A percentile compares a stretch with the other conserved stretches of the same genome.
Conservation (phyloP, 1,140 invertebrate species). For the Lordiphosa mommai region DNA sequence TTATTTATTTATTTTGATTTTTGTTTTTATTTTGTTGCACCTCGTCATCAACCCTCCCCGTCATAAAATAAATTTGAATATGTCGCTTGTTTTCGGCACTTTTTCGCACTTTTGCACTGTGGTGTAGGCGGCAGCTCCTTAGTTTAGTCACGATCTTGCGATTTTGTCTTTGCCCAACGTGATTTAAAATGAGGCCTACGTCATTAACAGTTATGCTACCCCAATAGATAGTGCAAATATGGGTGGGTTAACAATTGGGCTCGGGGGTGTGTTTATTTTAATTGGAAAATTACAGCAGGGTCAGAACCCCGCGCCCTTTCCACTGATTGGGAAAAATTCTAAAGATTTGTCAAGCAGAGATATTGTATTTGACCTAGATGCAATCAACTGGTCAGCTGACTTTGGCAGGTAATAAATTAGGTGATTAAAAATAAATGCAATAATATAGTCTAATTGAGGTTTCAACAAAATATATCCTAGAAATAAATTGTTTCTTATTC, state of each 20-base stretch:
- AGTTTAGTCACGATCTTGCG: constrained; percentile 61
- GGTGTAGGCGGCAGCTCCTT: constrained; percentile 40
- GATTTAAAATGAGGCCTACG: constrained; percentile 30
- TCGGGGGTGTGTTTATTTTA: constrained; percentile 15
- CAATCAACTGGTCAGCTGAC: background rate
- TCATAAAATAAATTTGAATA: constrained; percentile 64
- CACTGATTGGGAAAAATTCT: constrained; percentile 33
- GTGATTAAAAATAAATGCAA: constrained; percentile 2
- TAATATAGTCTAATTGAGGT: too few species aligned
- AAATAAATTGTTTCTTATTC: too few species aligned
- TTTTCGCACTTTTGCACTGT: background rate
- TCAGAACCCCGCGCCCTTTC: background rate
- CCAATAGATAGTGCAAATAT: constrained; percentile 42
- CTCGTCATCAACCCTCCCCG: constrained; percentile 29
- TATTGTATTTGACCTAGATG: background rate
- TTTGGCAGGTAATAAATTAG: constrained; percentile 17
- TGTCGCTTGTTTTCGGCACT: constrained; percentile 27
- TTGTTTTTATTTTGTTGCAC: constrained; percentile 40
- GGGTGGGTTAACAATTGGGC: constrained; percentile 23
- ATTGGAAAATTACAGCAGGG: constrained; percentile 35
- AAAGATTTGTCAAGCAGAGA: background rate
- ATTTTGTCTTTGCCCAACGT: constrained; percentile 44
- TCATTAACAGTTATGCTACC: constrained; percentile 48
- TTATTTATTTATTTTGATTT: constrained; percentile 63
- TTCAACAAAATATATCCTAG: too few species aligned